phyloP scores from a whole-genome alignment of 2,888 invertebrate species.

The Hydrotaea cyrtoneurina region DNA sequence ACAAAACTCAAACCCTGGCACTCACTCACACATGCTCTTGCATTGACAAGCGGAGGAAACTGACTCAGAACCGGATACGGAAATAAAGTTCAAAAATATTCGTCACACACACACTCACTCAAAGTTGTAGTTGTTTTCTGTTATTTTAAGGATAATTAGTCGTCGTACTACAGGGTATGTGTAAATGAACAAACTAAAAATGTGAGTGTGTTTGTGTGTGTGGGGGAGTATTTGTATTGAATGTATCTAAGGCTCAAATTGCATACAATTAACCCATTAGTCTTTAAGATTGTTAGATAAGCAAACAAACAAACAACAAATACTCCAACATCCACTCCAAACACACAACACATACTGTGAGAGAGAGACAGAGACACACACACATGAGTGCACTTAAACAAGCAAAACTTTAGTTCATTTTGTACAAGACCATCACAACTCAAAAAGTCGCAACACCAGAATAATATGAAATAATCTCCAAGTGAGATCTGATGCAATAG shows the following conservation, averaged over 20 bases:
- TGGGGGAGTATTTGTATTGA: background rate
- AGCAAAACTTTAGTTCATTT: no score
- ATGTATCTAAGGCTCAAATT: conserved; percentile 46
- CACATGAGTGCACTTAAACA: background rate
- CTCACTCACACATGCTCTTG: background rate
- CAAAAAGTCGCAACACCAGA: no score
- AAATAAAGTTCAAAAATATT: conserved; percentile 27
- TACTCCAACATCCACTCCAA: conserved; percentile 26
- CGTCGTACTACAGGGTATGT: conserved; percentile 19
- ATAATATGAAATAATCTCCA: no score
- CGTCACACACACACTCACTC: background rate
- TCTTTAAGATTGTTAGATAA: conserved; percentile 64
- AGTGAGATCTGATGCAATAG: no score
- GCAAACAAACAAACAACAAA: conserved; percentile 36
- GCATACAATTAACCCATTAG: conserved; percentile 66
- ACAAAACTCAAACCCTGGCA: background rate
- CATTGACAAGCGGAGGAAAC: background rate
- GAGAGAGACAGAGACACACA: no score
- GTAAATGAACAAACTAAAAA: background rate
- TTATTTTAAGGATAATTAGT: conserved; percentile 58
- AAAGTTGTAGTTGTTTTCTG: background rate
- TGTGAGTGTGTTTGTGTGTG: background rate
- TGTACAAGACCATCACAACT: no score
- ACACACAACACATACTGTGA: conserved; percentile 23
- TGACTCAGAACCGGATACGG: background rate